Percentiles rank a stretch among this genome's conserved stretches.
Conservation (phyloP, 2,797 vertebrate genomes). For the Dermochelys coriacea region DNA sequence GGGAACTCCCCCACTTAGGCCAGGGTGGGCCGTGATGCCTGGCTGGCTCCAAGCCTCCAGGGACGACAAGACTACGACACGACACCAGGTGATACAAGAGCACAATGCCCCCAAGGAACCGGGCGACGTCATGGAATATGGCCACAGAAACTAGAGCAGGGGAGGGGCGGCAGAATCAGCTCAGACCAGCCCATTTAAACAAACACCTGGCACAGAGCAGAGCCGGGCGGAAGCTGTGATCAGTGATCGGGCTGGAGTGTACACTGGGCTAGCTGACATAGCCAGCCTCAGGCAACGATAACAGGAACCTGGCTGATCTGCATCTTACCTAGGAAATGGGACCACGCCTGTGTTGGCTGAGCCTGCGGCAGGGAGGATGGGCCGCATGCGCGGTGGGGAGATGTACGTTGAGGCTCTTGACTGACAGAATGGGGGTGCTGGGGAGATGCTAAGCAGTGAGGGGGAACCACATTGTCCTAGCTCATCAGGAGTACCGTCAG, state of each 20-base stretch:
- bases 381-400: neutral
- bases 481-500: neutral
- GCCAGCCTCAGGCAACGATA: neutral
- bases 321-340: neutral
- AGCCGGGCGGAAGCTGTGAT: neutral
- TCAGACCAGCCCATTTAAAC: neutral
- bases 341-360: neutral
- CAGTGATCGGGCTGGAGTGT: neutral
- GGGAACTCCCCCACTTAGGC: neutral
- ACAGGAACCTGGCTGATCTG: neutral
- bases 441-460: neutral
- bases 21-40: neutral
- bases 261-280: neutral
- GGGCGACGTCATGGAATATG: too few species aligned
- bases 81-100: neutral
- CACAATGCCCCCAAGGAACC: neutral
- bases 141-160: neutral
- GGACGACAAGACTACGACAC: neutral
- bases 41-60: neutral
- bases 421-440: neutral
- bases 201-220: neutral
- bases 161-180: neutral
- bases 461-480: neutral
- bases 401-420: neutral
- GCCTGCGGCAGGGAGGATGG: rapidly evolving